A percentile compares a stretch with the other conserved stretches of the same genome.
These are phyloP conservation scores for Tuberolachnus salignus DNA, from an alignment of 2,888 invertebrate species.

Conservation along the genomic window DNA sequence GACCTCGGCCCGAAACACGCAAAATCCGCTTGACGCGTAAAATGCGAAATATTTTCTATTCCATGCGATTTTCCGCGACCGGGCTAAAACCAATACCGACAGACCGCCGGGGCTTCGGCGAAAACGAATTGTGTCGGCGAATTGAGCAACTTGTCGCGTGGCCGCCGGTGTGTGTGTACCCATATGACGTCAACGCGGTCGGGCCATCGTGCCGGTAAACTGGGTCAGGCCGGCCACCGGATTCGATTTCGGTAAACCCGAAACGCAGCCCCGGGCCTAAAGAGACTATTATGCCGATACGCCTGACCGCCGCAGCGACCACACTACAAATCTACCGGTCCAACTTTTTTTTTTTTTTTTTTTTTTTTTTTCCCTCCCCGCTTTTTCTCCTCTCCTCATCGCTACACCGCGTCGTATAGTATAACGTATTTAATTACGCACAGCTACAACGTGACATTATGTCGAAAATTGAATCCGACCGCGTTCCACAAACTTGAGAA, in stretches of 20 bases:
- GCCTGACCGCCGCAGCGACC: not conserved
- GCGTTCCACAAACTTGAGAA: too few species aligned
- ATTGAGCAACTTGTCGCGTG: conserved; percentile 33
- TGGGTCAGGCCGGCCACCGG: conserved; percentile 33
- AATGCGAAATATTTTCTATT: too few species aligned
- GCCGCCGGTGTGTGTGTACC: not conserved
- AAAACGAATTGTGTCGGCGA: too few species aligned
- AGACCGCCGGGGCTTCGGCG: not conserved
- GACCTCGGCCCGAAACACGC: too few species aligned
- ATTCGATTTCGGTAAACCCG: conserved; percentile 34
- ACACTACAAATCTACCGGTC: not conserved
- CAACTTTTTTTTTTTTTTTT: conserved; percentile 8
- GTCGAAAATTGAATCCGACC: too few species aligned
- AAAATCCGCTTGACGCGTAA: too few species aligned
- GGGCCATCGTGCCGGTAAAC: not conserved
- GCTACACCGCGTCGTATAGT: not conserved
- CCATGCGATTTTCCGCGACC: too few species aligned
- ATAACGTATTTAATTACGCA: too few species aligned
- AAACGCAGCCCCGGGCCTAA: not conserved
- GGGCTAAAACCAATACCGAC: too few species aligned
- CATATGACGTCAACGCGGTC: not conserved
- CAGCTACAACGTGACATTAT: too few species aligned
- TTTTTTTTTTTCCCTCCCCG: too few species aligned
- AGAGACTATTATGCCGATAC: not conserved
- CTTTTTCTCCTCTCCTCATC: too few species aligned